Evolutionary conservation across 23 tunicate genomes (phyloP).

Genomic region (Diplosoma virens): DNA sequence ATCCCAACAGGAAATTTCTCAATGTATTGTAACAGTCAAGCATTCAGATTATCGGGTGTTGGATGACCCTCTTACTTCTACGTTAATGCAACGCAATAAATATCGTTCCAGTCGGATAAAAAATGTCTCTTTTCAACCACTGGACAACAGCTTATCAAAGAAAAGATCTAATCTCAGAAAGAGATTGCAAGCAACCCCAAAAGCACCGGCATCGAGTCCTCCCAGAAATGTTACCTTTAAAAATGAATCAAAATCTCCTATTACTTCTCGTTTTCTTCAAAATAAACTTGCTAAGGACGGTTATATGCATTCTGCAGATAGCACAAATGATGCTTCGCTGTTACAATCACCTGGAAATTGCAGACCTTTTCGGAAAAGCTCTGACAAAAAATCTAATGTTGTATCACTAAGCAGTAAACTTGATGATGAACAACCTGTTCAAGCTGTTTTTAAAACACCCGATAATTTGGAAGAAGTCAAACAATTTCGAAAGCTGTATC

Average conservation of each 20-base stretch:
- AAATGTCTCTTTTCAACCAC: constrained; percentile 6
- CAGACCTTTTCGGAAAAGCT: too few species aligned
- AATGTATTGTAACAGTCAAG: constrained; percentile 40
- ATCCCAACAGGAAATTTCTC: constrained; percentile 30
- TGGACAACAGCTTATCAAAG: neutral
- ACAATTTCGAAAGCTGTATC: constrained; percentile 77
- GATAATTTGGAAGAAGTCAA: constrained; percentile 55
- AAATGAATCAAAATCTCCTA: neutral
- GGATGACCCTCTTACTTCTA: constrained; percentile 46
- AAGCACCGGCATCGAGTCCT: constrained; percentile 7
- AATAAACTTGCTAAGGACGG: neutral
- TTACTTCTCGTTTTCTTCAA: constrained; percentile 11
- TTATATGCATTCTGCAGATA: neutral
- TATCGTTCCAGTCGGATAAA: too few species aligned
- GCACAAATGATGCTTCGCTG: neutral
- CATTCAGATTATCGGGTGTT: constrained; percentile 38
- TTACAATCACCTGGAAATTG: constrained; percentile 8
- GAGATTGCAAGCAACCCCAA: too few species aligned
- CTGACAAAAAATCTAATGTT: too few species aligned
- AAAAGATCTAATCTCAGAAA: too few species aligned
- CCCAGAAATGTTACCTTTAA: neutral
- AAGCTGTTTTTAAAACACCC: constrained; percentile 15
- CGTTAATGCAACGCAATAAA: constrained; percentile 1
- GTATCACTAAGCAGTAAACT: too few species aligned
- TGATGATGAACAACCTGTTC: neutral